Evolutionary conservation across 2,113 vertebrate species (phyloP).

Genomic region (Psittacula cyanocephala): DNA sequence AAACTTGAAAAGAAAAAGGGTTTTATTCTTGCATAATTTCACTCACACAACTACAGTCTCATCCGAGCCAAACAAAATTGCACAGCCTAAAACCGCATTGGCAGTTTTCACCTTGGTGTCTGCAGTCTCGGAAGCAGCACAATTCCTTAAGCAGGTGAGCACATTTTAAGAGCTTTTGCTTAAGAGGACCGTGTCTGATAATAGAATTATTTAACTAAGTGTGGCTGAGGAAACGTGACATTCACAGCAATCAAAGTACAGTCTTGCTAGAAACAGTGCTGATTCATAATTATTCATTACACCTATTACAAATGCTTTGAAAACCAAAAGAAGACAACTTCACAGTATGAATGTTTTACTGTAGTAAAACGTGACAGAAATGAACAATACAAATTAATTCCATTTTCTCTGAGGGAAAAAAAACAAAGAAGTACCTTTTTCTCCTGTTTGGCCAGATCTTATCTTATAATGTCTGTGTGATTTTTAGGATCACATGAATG

Average conservation of each 20-base stretch:
- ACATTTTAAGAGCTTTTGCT: not conserved
- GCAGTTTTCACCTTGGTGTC: not conserved
- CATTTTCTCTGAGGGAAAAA: not conserved
- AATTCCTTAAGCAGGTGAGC: not conserved
- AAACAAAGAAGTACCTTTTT: not conserved
- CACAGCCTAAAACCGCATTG: not conserved
- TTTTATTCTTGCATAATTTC: conserved; percentile 20
- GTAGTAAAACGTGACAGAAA: not conserved
- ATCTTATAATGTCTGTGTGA: not conserved
- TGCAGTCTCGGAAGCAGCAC: not conserved
- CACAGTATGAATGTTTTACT: not conserved
- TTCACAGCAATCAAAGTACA: not conserved
- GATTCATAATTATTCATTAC: not conserved
- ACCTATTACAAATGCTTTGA: not conserved
- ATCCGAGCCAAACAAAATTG: not conserved
- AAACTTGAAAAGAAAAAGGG: not conserved
- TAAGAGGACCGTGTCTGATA: not conserved
- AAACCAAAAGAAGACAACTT: accelerated
- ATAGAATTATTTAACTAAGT: not conserved
- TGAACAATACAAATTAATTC: not conserved
- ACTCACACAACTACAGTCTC: not conserved
- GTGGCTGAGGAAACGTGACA: not conserved
- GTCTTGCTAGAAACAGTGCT: not conserved
- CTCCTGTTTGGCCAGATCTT: not conserved
- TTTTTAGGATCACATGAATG: conserved; percentile 9